These are phyloP conservation scores for Eurytoma californica DNA, from an alignment of 2,888 invertebrate species.

Conservation along the genomic window DNA sequence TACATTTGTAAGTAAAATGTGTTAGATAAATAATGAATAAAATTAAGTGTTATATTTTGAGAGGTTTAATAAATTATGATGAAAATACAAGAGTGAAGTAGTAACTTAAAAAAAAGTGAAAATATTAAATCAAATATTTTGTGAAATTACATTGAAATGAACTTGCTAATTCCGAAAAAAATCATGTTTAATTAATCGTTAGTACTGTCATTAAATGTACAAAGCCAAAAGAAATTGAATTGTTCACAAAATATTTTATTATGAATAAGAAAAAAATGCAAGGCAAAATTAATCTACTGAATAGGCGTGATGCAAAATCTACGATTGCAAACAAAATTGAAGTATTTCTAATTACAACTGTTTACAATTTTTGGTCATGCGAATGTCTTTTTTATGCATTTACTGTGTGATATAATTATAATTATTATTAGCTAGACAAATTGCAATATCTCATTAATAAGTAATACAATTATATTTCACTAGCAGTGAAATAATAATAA, in stretches of 20 bases:
- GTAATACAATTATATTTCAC: no score
- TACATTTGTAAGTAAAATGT: constrained; percentile 6
- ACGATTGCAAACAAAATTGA: constrained; percentile 19
- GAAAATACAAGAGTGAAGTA: not conserved
- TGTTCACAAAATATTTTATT: constrained; percentile 11
- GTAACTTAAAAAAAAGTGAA: constrained; percentile 2
- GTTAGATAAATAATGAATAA: constrained; percentile 16
- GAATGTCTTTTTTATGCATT: not conserved
- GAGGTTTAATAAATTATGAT: not conserved
- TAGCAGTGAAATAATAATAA: not conserved
- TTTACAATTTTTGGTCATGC: not conserved
- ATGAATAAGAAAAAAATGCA: constrained; percentile 12
- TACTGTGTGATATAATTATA: not conserved
- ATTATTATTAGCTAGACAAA: no score
- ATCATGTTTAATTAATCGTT: no score
- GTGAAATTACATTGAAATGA: no score
- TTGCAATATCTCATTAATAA: no score
- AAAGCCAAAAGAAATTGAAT: not conserved
- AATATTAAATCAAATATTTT: no score
- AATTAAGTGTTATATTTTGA: not conserved
- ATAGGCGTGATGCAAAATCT: constrained; percentile 19
- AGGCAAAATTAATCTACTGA: constrained; percentile 25
- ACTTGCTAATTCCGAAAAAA: no score
- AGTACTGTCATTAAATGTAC: no score
- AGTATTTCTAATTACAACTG: not conserved